These are phyloP conservation scores for Coptodon rendalli DNA, from an alignment of 2,113 vertebrate genomes.

Conservation along the genomic window DNA sequence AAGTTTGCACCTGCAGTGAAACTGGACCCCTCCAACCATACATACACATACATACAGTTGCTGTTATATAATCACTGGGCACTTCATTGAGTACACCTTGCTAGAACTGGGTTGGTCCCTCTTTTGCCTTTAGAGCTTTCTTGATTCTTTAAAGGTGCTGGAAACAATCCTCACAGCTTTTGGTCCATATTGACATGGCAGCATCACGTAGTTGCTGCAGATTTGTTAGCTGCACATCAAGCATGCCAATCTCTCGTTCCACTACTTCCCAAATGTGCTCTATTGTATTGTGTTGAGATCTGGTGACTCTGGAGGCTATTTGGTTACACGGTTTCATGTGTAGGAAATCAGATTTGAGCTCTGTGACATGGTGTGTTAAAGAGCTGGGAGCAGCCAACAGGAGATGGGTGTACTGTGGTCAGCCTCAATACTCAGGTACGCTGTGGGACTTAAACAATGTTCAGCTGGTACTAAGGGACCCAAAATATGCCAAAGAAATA, in stretches of 20 bases:
- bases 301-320: neutral
- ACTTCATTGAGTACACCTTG: neutral
- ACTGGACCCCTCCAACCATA: neutral
- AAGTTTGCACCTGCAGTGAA: neutral
- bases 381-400: neutral
- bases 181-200: neutral
- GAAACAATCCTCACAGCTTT: neutral
- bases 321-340: neutral
- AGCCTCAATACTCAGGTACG: neutral
- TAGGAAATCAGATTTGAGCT: neutral
- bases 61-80: neutral
- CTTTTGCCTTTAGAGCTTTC: neutral
- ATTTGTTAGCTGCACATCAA: neutral
- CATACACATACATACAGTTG: neutral
- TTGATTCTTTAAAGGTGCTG: neutral
- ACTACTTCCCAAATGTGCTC: neutral
- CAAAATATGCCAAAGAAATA: neutral
- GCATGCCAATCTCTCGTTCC: neutral
- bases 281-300: neutral
- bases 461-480: neutral
- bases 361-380: neutral
- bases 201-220: neutral
- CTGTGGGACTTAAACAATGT: neutral
- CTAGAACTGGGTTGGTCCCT: neutral
- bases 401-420: neutral